Evolutionary conservation across 2,888 invertebrate species (phyloP).

Genomic region (Cantharis flavilabris): DNA sequence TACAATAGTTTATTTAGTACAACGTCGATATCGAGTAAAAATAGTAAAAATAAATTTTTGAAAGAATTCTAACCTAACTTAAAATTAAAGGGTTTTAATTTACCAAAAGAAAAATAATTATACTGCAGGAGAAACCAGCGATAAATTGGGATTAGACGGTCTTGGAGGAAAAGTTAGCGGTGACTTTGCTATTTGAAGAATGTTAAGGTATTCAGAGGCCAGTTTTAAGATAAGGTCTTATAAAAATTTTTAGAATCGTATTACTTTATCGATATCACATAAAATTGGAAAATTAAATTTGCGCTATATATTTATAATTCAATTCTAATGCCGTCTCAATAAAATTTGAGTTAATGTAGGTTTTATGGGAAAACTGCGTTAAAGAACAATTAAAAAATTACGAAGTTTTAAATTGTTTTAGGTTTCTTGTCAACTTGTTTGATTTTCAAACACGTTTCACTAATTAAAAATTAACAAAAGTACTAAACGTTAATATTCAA

Average conservation of each 20-base stretch:
- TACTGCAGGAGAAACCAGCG: background rate
- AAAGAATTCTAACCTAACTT: background rate
- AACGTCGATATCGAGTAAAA: background rate
- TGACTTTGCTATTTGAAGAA: background rate
- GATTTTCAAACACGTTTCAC: background rate
- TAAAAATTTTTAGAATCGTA: background rate
- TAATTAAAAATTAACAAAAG: background rate
- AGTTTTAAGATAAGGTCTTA: background rate
- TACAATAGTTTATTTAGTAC: background rate
- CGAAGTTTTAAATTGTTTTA: background rate
- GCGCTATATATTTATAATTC: background rate
- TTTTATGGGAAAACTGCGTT: background rate
- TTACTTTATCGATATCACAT: background rate
- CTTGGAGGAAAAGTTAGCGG: background rate
- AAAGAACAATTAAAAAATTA: background rate
- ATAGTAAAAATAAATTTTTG: background rate
- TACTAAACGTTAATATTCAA: background rate
- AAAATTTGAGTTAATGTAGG: background rate
- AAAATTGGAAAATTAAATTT: background rate
- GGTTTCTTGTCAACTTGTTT: background rate
- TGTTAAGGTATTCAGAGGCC: background rate
- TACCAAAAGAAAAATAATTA: background rate
- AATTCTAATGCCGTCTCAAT: background rate
- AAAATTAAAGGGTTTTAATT: background rate
- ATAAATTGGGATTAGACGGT: background rate